Base-by-base conservation (phyloP, 2,888 invertebrate genomes). In the Microdon myrmicae region DNA sequence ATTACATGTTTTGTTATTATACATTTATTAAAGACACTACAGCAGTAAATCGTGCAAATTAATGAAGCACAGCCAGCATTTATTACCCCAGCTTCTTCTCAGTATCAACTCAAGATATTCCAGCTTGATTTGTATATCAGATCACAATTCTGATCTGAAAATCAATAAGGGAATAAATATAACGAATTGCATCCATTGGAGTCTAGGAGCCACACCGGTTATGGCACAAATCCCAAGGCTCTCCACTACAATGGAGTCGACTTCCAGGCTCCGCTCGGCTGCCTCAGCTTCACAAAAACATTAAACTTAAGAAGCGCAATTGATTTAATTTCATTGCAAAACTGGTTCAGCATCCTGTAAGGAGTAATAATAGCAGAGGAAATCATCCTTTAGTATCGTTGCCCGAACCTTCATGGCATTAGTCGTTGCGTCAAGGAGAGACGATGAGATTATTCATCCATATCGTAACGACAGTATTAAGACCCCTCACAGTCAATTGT, bases 391-490 rank as follows among this genome's bases (percentile, higher is more conserved):
- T 23, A 56, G 49, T 9, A 17, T 31, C 49, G 17, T 45, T 34
- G 26, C 28, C 29, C n/a, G n/a, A n/a, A 22, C 49, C 31, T 31
- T 7, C 10, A 3, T 8, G n/a, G 2, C n/a, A 16, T 23, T 7
- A 3, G 20, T 16, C 20, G 41, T 20, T 26, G 16, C 16, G 8
- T 8, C 22, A 20, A 5, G 4, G 17, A 5, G 19, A 19, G 41
- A 48, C 12, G 44, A 10, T 26, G 25, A 34, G 41, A 38, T 39
- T 39, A 64, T 47, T 41, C 39, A 43, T 61, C 12, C 43, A 26
- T 58, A 34, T 32, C 51, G 56, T 64, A 47, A 64, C 64, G 32
- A 60, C 54, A 35, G 29, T 43, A 58, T 64, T 45, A 58, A 64
- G 47, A 19, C 53, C 41, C 35, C 47, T 43, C n/a, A n/a, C n/a